Base-by-base conservation (phyloP, 2,113 vertebrate genomes). In the Puffinus mauretanicus region DNA sequence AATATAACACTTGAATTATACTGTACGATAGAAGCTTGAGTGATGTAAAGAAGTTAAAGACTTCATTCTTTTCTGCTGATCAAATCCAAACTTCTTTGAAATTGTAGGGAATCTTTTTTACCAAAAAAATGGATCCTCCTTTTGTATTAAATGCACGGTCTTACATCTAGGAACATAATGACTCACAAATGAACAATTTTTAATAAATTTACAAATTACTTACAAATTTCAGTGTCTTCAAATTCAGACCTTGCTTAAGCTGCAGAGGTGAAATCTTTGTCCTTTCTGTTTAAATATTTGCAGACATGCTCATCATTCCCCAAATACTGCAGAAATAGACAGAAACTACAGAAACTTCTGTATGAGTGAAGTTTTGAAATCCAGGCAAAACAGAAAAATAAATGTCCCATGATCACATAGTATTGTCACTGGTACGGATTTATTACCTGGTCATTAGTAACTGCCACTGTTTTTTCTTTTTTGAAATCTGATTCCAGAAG, bases 381-480 rank as follows among this genome's bases (percentile, higher is more conserved):
- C 49, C 49, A 79, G 65, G 46, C 52, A 75, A 78, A 96, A 57
- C 40, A 70, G n/a, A 62, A 46, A 65, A 71, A 72, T 5, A 51
- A n/a, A 47, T 89, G 44, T 71, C 18, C 34, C 9, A 73, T 54
- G 30, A 51, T 71, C 0, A 0, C 0, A 0, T 36, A 22, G 13
- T 64, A 21, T 24, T 81, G 69, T n/a, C 42, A 69, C 44, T 84
- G 34, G 51, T 25, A 9, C 1, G 3, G 13, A 8, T 67, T 84
- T 66, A n/a, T 72, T 87, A 46, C 38, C 20, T 36, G 34, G 57
- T 40, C 11, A 30, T 19, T 79, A 52, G 21, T 54, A 71, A 81
- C 36, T 72, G 65, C 34, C 19, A 47, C 49, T 3, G 5, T 19
- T 46, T 71, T 54, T 36, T 19, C 9, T 46, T 70, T 78, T 55